A percentile compares a stretch with the other conserved stretches of the same genome.
phyloP scores from a whole-genome alignment of 2,113 vertebrate genomes.

The Motacilla tschutschensis region DNA sequence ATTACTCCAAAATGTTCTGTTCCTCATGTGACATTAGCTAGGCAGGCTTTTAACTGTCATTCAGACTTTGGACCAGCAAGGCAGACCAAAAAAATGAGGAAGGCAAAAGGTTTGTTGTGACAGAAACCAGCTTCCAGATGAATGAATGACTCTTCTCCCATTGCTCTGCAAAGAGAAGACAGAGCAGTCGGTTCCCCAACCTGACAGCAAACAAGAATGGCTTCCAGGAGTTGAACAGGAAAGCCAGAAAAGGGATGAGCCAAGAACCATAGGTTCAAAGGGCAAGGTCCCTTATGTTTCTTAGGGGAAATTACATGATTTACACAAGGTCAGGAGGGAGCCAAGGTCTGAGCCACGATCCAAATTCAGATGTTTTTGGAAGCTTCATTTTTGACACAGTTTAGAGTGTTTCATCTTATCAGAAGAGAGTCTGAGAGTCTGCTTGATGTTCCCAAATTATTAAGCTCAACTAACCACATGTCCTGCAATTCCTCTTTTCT shows the following conservation, averaged over 20 bases:
- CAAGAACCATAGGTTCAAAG: slow-evolving; percentile 43
- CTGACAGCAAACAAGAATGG: background rate
- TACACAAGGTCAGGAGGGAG: slow-evolving; percentile 14
- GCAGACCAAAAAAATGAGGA: background rate
- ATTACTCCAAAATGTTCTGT: background rate
- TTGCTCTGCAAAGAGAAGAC: background rate
- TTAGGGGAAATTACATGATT: slow-evolving; percentile 18
- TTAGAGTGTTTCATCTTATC: slow-evolving; percentile 37
- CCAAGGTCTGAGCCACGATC: background rate
- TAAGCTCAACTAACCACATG: background rate
- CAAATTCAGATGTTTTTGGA: slow-evolving; percentile 20
- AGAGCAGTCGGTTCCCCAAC: background rate
- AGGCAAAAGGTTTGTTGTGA: background rate
- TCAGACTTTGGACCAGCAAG: background rate
- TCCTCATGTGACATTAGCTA: background rate
- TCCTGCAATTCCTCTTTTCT: background rate
- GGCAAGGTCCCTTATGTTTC: slow-evolving; percentile 15
- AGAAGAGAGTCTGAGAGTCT: slow-evolving; percentile 21
- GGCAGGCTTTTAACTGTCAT: background rate
- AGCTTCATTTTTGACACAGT: slow-evolving; percentile 27
- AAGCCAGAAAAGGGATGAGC: slow-evolving; percentile 21
- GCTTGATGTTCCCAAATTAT: background rate
- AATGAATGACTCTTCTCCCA: background rate
- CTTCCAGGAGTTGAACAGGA: slow-evolving; percentile 3
- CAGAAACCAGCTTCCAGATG: background rate